Percentiles rank a stretch among this genome's conserved stretches.
Conservation (phyloP, 2,888 invertebrate genomes). For the Therioaphis trifolii region DNA sequence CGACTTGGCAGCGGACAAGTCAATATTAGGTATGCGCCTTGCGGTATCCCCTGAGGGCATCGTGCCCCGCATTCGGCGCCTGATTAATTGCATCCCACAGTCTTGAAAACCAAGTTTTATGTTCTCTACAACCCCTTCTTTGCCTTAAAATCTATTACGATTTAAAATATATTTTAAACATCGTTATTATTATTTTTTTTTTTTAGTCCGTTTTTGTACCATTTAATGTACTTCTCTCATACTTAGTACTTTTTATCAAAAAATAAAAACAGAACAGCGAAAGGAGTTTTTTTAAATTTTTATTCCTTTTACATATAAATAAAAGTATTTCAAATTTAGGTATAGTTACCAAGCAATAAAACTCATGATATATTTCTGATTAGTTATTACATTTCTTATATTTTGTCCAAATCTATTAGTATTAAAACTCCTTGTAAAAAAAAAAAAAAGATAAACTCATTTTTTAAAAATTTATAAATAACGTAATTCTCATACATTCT, state of each 20-base stretch:
- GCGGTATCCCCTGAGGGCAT: constrained; percentile 43
- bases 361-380: too few species aligned
- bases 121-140: not conserved
- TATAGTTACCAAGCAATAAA: too few species aligned
- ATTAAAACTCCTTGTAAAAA: too few species aligned
- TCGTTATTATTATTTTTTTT: constrained; percentile 12
- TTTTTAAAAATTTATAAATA: too few species aligned
- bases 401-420: too few species aligned
- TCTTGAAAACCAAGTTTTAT: constrained; percentile 44
- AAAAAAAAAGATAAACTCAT: too few species aligned
- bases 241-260: too few species aligned
- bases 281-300: not conserved
- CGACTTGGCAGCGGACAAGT: constrained; percentile 21
- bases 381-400: too few species aligned
- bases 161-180: constrained; percentile 40
- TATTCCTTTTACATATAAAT: not conserved
- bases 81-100: constrained; percentile 55
- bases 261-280: not conserved
- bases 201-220: not conserved
- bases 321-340: not conserved
- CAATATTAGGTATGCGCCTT: constrained; percentile 61
- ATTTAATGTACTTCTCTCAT: too few species aligned
- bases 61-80: constrained; percentile 54
- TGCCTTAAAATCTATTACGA: constrained; percentile 41
- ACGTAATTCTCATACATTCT: too few species aligned